These are phyloP conservation scores for Melanotaenia trifasciata DNA, from an alignment of 2,797 vertebrate species.

Conservation along the genomic window DNA sequence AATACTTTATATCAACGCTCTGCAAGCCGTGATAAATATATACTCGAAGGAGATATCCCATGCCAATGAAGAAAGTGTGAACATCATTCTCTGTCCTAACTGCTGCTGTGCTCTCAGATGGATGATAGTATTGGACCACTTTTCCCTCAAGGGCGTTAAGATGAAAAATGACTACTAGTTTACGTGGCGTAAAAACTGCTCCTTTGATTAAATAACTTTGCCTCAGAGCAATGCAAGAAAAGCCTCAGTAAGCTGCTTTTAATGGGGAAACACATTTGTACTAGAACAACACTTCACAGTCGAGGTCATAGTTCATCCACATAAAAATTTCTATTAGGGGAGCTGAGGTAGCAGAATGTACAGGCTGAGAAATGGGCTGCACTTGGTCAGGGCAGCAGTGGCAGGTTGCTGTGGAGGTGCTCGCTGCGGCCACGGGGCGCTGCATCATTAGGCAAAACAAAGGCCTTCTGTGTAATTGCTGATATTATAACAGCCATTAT, in stretches of 20 bases:
- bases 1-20: neutral
- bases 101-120: constrained; percentile 75
- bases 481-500: constrained; percentile 86
- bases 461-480: constrained; percentile 82
- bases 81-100: constrained; percentile 39
- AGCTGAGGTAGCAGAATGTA: constrained; percentile 91
- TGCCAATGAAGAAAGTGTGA: constrained; percentile 25
- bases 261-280: constrained; percentile 85
- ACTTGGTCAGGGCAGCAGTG: constrained; percentile 77
- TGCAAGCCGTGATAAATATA: neutral
- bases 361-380: constrained; percentile 87
- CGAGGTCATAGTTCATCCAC: constrained; percentile 84
- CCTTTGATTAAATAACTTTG: constrained; percentile 87
- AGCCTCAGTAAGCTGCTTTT: constrained; percentile 89
- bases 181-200: constrained; percentile 80
- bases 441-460: constrained; percentile 81
- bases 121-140: constrained; percentile 72
- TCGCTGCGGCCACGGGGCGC: constrained; percentile 66
- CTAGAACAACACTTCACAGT: constrained; percentile 76
- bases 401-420: constrained; percentile 78
- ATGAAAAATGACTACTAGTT: constrained; percentile 86
- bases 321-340: constrained; percentile 83
- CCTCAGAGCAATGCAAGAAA: constrained; percentile 77
- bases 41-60: constrained; percentile 19
- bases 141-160: constrained; percentile 72